Base-by-base conservation (phyloP, 2,113 vertebrate genomes). In the Formicarius rufipectus region DNA sequence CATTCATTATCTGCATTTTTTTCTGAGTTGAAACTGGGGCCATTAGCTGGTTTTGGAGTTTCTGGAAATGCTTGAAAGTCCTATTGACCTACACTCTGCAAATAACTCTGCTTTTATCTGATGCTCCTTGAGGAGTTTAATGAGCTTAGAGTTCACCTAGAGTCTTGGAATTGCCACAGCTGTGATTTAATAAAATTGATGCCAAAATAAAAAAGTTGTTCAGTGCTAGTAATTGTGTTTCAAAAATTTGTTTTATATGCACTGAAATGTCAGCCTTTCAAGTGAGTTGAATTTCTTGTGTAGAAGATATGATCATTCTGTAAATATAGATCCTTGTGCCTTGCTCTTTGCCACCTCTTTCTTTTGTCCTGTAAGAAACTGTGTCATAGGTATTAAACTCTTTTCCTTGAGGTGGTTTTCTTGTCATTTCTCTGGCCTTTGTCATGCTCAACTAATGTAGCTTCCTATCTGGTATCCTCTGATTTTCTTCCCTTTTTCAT, bases 381-480 rank as follows among this genome's bases (percentile, higher is more conserved):
- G 21, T 10, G 20, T 66, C 16, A 6, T 6, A 63, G 16, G 14
- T 86, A n/a, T 71, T 77, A 47, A 66, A 45, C 18, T 28, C 8
- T 79, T 87, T 87, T 74, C 37, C 37, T 37, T 69, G 55, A 52
- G 62, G 11, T 44, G 12, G 19, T 49, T 60, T 74, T 35, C 14
- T 40, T 73, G 37, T 20, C 6, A 5, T 52, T 68, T 68, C 53
- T 42, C 13, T 74, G 62, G 19, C 53, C 37, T 33, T 9, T 33
- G n/a, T 56, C 27, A 5, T 17, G 9, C 19, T 59, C 13, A 56
- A 22, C 16, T 42, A 44, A 77, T 64, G 33, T 55, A 59, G n/a
- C 27, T 76, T 77, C n/a, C 23, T 55, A 5, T 30, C 39, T 0
- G 0, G 8, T 59, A 19, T 53, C 56, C 23, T 47, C 33, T 42